Conservation (phyloP, 1,140 invertebrate genomes). For the Saccostrea glomerata region DNA sequence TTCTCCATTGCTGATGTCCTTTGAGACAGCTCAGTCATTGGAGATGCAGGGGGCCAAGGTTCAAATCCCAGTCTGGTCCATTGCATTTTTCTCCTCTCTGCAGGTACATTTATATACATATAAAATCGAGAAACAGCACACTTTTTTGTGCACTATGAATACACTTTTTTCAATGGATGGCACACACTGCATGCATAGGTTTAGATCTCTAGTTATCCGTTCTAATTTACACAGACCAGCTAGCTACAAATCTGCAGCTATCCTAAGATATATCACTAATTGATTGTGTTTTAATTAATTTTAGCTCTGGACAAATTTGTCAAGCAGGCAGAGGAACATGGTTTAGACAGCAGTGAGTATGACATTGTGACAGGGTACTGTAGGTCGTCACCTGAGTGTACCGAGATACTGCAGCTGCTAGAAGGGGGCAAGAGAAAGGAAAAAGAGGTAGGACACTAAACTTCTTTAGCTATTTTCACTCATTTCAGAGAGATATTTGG, state of each 20-base stretch:
- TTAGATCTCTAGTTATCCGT: too few species aligned
- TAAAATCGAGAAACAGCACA: too few species aligned
- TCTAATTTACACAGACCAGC: too few species aligned
- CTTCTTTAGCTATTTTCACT: too few species aligned
- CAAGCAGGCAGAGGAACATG: constrained; percentile 41
- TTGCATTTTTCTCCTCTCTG: background rate
- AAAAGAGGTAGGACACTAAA: constrained; percentile 38
- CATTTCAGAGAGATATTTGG: too few species aligned
- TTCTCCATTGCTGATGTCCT: too few species aligned
- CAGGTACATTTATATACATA: too few species aligned
- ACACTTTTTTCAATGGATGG: too few species aligned
- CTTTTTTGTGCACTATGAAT: too few species aligned
- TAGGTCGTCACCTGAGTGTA: constrained; percentile 57
- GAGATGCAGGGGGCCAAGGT: background rate
- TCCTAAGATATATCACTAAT: too few species aligned
- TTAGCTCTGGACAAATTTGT: constrained; percentile 63
- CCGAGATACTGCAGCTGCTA: constrained; percentile 57
- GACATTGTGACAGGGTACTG: constrained; percentile 61
- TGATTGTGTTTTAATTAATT: background rate
- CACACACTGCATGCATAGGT: too few species aligned
- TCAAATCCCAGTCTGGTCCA: background rate
- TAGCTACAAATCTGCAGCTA: too few species aligned
- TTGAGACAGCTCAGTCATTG: background rate
- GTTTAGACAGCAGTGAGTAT: constrained; percentile 47
- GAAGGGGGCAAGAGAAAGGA: constrained; percentile 60